These are phyloP conservation scores for Andricus grossulariae DNA, from an alignment of 1,140 invertebrate genomes.

Conservation along the genomic window DNA sequence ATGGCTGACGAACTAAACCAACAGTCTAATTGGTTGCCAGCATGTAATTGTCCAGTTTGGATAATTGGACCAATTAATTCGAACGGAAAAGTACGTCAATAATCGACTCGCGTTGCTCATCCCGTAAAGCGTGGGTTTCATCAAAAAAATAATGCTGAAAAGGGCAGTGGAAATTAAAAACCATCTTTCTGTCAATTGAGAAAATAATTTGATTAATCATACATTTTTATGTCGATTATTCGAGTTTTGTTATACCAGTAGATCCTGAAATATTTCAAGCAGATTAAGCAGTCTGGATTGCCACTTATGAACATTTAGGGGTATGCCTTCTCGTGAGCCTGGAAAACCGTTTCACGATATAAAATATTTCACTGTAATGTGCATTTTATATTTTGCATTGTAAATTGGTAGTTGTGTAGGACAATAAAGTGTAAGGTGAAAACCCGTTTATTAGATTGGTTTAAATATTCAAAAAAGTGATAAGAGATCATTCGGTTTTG, in stretches of 20 bases:
- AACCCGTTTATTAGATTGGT: neutral
- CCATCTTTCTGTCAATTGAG: neutral
- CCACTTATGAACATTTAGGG: too few species aligned
- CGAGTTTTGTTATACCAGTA: neutral
- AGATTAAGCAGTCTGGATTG: too few species aligned
- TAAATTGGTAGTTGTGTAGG: too few species aligned
- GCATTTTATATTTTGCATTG: too few species aligned
- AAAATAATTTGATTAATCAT: slow-evolving; percentile 25
- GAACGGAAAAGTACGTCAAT: slow-evolving; percentile 69
- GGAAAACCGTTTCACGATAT: too few species aligned
- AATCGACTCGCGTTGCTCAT: slow-evolving; percentile 62
- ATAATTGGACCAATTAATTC: slow-evolving; percentile 75
- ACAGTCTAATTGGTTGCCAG: slow-evolving; percentile 71
- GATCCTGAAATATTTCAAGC: too few species aligned
- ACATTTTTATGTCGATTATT: slow-evolving; percentile 7
- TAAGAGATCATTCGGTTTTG: slow-evolving; percentile 2
- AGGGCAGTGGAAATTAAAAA: slow-evolving; percentile 5
- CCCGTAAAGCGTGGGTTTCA: slow-evolving; percentile 41
- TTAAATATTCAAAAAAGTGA: neutral
- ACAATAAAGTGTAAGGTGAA: neutral
- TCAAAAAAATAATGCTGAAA: neutral
- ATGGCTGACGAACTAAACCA: slow-evolving; percentile 59
- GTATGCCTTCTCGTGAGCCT: too few species aligned
- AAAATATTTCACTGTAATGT: too few species aligned
- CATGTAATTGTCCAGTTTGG: slow-evolving; percentile 69